Evolutionary conservation across 2,888 invertebrate species (phyloP).

Genomic region (Folsomia candida): DNA sequence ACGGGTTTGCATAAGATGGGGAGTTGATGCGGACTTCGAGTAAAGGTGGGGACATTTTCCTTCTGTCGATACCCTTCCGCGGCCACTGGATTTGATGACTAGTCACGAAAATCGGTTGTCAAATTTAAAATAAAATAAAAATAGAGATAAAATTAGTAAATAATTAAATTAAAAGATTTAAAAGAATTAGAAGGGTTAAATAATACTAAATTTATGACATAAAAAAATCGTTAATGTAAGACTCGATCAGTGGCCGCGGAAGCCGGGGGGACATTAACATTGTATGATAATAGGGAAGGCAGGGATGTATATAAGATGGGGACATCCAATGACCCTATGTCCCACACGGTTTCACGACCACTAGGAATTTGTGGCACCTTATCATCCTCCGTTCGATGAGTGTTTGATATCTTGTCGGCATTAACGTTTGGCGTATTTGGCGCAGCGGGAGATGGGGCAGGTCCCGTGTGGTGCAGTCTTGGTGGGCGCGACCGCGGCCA

Average conservation of each 20-base stretch:
- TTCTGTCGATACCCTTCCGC: too few species aligned
- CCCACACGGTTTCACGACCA: neutral
- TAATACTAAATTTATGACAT: too few species aligned
- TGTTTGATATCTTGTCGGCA: slow-evolving; percentile 20
- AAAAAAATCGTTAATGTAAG: neutral
- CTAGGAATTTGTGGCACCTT: slow-evolving; percentile 32
- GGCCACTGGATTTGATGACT: neutral
- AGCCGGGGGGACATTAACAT: too few species aligned
- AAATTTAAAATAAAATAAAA: slow-evolving; percentile 12
- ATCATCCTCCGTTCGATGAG: slow-evolving; percentile 29
- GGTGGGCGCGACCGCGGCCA: slow-evolving; percentile 54
- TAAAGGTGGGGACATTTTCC: too few species aligned
- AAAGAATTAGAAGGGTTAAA: neutral
- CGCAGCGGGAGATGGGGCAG: slow-evolving; percentile 38
- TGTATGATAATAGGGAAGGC: too few species aligned
- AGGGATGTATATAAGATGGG: too few species aligned
- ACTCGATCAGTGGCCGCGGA: too few species aligned
- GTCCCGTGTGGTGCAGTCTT: slow-evolving; percentile 31
- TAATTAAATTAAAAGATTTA: neutral
- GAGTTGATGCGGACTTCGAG: too few species aligned
- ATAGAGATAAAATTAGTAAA: neutral
- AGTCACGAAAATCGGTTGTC: neutral
- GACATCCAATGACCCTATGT: too few species aligned
- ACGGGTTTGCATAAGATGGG: too few species aligned
- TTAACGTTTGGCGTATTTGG: slow-evolving; percentile 29